These are phyloP conservation scores for Pegoplata infirma DNA, from an alignment of 2,888 invertebrate genomes.

Conservation along the genomic window DNA sequence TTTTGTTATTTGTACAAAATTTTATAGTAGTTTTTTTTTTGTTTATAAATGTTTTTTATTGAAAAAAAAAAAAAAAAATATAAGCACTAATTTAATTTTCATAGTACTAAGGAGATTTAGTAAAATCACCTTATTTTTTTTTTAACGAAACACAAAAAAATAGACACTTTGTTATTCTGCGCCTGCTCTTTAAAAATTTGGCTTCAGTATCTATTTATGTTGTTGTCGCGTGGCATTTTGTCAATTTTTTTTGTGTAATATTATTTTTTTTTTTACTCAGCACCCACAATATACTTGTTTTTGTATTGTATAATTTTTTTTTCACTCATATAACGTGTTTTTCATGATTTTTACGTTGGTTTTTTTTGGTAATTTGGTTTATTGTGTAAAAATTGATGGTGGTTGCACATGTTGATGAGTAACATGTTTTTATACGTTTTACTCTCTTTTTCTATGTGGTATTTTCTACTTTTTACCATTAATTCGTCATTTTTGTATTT, in stretches of 20 bases:
- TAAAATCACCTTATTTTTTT: constrained; percentile 4
- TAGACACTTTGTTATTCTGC: constrained; percentile 1
- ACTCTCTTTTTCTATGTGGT: background rate
- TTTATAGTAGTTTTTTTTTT: constrained; percentile 7
- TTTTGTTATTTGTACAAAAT: constrained; percentile 16
- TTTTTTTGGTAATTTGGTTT: background rate
- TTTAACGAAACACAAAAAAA: no score
- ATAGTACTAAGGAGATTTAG: no score
- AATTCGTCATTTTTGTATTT: background rate
- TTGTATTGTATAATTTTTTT: background rate
- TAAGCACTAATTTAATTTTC: no score
- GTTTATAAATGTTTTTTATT: constrained; percentile 11
- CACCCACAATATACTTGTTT: constrained; percentile 7
- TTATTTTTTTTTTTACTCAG: background rate
- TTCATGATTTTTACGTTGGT: constrained; percentile 17
- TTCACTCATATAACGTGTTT: constrained; percentile 21
- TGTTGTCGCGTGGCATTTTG: constrained; percentile 50
- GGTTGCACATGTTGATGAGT: constrained; percentile 32
- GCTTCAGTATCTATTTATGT: constrained; percentile 6
- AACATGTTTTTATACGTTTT: constrained; percentile 12
- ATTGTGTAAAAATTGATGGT: background rate
- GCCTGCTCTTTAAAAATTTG: constrained; percentile 21
- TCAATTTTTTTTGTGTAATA: background rate
- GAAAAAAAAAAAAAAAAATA: no score
- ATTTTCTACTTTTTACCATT: background rate